These are phyloP conservation scores for Bilobella aurantiaca DNA, from an alignment of 1,140 invertebrate genomes.

Conservation along the genomic window DNA sequence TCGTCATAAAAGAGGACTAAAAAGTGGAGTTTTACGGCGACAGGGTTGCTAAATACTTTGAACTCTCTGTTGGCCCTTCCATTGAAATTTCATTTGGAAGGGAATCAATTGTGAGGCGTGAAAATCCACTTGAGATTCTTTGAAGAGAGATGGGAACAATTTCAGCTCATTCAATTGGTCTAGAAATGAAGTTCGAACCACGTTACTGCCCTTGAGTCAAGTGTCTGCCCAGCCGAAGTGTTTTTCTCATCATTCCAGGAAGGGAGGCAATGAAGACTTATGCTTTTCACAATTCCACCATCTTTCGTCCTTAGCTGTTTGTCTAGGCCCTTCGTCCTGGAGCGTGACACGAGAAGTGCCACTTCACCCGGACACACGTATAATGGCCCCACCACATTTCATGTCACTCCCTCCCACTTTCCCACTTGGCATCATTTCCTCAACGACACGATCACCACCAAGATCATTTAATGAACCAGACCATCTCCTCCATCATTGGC, in stretches of 20 bases:
- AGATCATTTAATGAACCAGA: background rate
- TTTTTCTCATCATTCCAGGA: no score
- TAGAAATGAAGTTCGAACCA: background rate
- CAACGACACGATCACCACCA: background rate
- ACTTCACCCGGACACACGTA: constrained; percentile 1
- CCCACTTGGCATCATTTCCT: background rate
- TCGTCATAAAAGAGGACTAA: no score
- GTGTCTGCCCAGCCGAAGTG: background rate
- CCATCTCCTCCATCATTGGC: no score
- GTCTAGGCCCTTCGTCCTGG: background rate
- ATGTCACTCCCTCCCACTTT: background rate
- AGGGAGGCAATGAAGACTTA: no score
- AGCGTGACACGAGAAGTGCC: background rate
- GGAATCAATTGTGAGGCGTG: background rate
- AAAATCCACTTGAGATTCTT: background rate
- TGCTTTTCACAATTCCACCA: no score
- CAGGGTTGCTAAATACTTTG: no score
- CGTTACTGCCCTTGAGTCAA: background rate
- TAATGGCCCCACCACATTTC: constrained; percentile 7
- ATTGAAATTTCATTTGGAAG: no score
- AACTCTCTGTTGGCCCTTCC: no score
- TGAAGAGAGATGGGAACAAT: no score
- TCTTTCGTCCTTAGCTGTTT: background rate
- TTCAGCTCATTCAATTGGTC: background rate
- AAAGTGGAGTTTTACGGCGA: no score